Evolutionary conservation across 2,888 invertebrate genomes (phyloP).

Genomic region (Plagodis dolabraria): DNA sequence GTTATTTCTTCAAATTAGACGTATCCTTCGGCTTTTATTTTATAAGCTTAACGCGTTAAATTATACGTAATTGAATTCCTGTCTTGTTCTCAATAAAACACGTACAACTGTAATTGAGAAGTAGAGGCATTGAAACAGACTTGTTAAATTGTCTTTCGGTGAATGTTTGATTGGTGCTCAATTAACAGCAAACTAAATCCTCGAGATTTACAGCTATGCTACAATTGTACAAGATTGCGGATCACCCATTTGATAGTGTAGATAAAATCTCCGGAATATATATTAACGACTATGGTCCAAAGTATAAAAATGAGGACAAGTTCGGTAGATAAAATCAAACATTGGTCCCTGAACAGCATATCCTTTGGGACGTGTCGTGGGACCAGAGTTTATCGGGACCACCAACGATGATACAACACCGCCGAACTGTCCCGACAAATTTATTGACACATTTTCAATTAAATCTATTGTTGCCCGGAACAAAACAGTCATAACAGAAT

Average conservation of each 20-base stretch:
- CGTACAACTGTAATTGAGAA: constrained; percentile 43
- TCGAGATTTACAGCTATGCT: constrained; percentile 37
- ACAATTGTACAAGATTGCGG: constrained; percentile 45
- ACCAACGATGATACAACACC: constrained; percentile 69
- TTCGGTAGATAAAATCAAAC: constrained; percentile 77
- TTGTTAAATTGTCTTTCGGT: constrained; percentile 37
- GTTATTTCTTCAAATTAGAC: constrained; percentile 52
- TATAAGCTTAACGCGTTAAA: constrained; percentile 45
- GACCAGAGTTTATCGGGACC: constrained; percentile 72
- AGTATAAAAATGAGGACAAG: constrained; percentile 68
- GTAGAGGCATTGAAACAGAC: constrained; percentile 39
- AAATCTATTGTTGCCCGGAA: constrained; percentile 79
- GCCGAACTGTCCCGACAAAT: constrained; percentile 72
- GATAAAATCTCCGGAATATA: constrained; percentile 69
- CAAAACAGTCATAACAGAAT: constrained; percentile 78
- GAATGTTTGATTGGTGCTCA: constrained; percentile 37
- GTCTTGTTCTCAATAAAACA: constrained; percentile 45
- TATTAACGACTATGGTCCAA: constrained; percentile 42
- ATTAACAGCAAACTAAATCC: constrained; percentile 31
- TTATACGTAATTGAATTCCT: constrained; percentile 46
- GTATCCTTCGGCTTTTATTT: constrained; percentile 52
- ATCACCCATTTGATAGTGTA: constrained; percentile 53
- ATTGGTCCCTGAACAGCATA: constrained; percentile 64
- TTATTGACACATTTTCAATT: constrained; percentile 85
- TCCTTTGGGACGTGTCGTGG: constrained; percentile 67